Evolutionary conservation across 2,113 vertebrate species (phyloP), one percentile per base, ranked within the genome.

Genomic region (Oreochromis spilurus): DNA sequence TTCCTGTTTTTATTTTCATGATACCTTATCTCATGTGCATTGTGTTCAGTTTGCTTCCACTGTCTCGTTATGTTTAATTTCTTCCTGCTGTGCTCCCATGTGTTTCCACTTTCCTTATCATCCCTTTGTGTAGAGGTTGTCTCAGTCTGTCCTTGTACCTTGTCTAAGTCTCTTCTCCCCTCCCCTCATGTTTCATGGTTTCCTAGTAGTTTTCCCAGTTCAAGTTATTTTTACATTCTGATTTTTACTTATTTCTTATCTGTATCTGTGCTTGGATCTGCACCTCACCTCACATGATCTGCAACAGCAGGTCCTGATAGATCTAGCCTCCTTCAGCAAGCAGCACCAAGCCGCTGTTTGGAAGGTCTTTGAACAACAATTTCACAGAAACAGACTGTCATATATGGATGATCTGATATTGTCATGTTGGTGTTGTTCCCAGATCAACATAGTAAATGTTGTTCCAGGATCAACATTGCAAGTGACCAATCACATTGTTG

Each of bases 261-360:
- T 7, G 16, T 58, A 0, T 0, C 24, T 29, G 24, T 0, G 0
- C 55, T 58, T 58, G 1, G 13, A 29, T 58, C 2, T 58, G 13
- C 13, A 58, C 13, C 55, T 29, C 13, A 13, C 24, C 3, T 58
- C 55, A 58, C 13, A 29, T 58, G 24, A 58, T 58, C 24, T 16
- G 55, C 24, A 58, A 58, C 55, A 29, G 24, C 55, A 58, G 24
- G 24, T 58, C 55, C 0, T 58, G 26, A 58, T 26, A 58, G 26
- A 29, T 29, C 13, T 29, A 58, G 0, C 7, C 24, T 58, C 0
- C 13, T 58, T 0, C 26, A 58, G 0, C 2, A 58, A 58, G 24
- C 24, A 16, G 24, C 55, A 58, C 55, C 4, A 29, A 2, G 55
- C 55, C 0, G 4, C 0, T 58, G 13, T 16, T 58, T 58, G 0